phyloP scores from a whole-genome alignment of 2,797 vertebrate genomes.

The Pteronotus mesoamericanus region DNA sequence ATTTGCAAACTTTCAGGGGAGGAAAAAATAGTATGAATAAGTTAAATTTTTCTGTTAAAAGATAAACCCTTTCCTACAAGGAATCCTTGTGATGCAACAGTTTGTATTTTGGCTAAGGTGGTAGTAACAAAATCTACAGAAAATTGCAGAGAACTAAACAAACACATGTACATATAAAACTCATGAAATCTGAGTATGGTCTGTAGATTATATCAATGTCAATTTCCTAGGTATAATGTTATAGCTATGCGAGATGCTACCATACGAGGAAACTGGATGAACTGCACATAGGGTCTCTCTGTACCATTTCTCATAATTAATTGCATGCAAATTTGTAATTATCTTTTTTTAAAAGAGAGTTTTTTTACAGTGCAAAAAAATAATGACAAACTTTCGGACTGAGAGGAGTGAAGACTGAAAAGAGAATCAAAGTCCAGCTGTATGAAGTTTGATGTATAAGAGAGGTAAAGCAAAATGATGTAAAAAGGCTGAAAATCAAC shows the following conservation, averaged over 20 bases:
- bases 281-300: neutral
- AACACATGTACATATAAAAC: neutral
- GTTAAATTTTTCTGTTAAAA: constrained; percentile 24
- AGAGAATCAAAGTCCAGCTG: neutral
- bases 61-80: neutral
- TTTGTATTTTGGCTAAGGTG: neutral
- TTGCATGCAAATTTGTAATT: neutral
- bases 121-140: neutral
- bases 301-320: neutral
- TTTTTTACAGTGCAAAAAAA: neutral
- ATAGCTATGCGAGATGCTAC: neutral
- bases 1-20: neutral
- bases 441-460: neutral
- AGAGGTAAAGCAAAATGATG: neutral
- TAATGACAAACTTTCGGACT: neutral
- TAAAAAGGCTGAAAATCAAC: neutral
- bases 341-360: neutral
- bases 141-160: neutral
- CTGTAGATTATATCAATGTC: neutral
- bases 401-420: neutral
- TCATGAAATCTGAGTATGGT: neutral
- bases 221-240: neutral
- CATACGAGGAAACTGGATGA: neutral
- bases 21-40: neutral
- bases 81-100: neutral